Base-by-base conservation (phyloP, 2,113 vertebrate species). In the Sinosuthora webbiana region DNA sequence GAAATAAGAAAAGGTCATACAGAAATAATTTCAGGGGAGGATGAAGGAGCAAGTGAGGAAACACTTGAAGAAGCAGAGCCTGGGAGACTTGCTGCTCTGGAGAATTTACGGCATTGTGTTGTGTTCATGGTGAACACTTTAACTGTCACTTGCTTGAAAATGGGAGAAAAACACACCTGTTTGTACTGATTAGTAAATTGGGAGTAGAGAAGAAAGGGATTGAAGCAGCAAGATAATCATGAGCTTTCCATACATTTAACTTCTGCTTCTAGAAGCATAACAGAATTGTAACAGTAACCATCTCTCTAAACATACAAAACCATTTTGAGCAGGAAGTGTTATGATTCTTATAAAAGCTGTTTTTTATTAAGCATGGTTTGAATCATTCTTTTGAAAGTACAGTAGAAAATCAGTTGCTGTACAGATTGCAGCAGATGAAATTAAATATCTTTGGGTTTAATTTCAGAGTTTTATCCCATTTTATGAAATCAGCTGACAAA, bases 191-290 rank as follows among this genome's bases (percentile, higher is more conserved):
- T 59, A 1, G 1, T 76, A 56, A 81, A 11, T 0, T 50, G 17
- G 16, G 18, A 57, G 10, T 31, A 68, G 55, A 80, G 33, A 45
- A 42, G 31, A 53, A 55, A 65, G 20, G 10, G 3, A 15, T 27
- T 1, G 3, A 39, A 6, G 3, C 0, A 1, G 6, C 15, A 55
- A 78, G 33, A 37, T 13, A 63, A 31, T 59, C 2, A 50, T 2
- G 4, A 31, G 8, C 52, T 18, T 83, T 73, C 27, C 19, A 69
- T 30, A 41, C 11, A 17, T 20, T 67, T 74, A 84, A 42, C 24
- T 63, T 79, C 52, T 91, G 16, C 18, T 78, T 87, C 24, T 68
- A 60, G n/a, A 90, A 68, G 2, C 8, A 18, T 35, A 64, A 50
- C 6, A 47, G 22, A 41, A 63, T 45, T 63, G 9, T 35, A 70